A percentile compares a stretch with the other conserved stretches of the same genome.
Conservation (phyloP, 2,797 vertebrate species). For the Cottoperca gobio region DNA sequence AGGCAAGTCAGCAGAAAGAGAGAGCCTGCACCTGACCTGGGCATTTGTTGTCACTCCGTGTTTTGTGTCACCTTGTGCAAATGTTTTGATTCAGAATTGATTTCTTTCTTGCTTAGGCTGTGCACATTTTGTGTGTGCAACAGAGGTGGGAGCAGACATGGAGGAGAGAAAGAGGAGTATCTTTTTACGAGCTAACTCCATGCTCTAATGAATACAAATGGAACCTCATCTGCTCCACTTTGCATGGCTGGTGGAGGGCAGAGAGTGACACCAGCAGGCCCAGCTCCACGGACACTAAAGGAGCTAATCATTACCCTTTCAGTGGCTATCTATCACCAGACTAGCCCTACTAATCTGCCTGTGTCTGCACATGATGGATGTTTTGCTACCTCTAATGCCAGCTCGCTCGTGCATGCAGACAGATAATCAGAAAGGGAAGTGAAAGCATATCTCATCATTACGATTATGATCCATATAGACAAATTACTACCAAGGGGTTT, state of each 20-base stretch:
- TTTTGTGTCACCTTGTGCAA: slow-evolving; percentile 52
- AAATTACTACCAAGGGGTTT: slow-evolving; percentile 34
- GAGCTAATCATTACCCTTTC: slow-evolving; percentile 67
- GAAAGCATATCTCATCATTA: slow-evolving; percentile 75
- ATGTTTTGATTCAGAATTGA: slow-evolving; percentile 64
- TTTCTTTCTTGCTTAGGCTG: slow-evolving; percentile 41
- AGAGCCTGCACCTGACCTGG: neutral
- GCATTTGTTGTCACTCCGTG: slow-evolving; percentile 25
- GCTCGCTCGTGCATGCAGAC: slow-evolving; percentile 58
- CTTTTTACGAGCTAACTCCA: slow-evolving; percentile 45
- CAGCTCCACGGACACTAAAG: slow-evolving; percentile 47
- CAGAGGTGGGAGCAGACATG: slow-evolving; percentile 27
- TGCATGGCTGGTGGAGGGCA: slow-evolving; percentile 61
- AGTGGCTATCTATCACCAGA: slow-evolving; percentile 59
- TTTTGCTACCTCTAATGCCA: slow-evolving; percentile 60
- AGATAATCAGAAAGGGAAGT: slow-evolving; percentile 69
- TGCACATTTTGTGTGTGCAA: slow-evolving; percentile 14
- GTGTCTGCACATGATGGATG: slow-evolving; percentile 69
- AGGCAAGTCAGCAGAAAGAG: neutral
- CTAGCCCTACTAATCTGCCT: slow-evolving; percentile 56
- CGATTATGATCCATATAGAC: slow-evolving; percentile 62
- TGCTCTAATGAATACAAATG: slow-evolving; percentile 74
- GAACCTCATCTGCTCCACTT: slow-evolving; percentile 59
- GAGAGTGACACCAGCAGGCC: slow-evolving; percentile 45
- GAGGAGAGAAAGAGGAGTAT: slow-evolving; percentile 39